Evolutionary conservation across 53 echinoderm and acorn worm species (phyloP), one percentile per base, ranked within the genome.

Genomic region (Holothuria scabra): DNA sequence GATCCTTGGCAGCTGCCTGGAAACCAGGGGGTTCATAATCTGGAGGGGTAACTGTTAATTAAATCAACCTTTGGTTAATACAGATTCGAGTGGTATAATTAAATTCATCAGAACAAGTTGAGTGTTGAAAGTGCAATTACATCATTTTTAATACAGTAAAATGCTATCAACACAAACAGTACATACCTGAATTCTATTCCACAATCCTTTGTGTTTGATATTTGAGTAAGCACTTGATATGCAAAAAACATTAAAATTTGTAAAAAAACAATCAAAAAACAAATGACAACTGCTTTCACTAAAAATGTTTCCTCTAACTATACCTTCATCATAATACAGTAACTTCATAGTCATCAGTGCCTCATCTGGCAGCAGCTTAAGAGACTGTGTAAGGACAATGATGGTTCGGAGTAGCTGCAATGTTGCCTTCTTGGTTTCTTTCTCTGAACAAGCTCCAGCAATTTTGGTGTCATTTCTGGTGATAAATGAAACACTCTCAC

Each of bases 271-370:
- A 10, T 2, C 10, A 8, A 41, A 41, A 10, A 41, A 4, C 8
- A 41, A 41, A n/a, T n/a, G n/a, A 41, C 41, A 41, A 41, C 41
- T 5, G 10, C 8, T 41, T 41, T 41, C 6, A 0, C 34, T 24
- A 38, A n/a, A 72, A 16, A 52, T 1, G 18, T 52, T 52, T 52
- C 52, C 52, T 18, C 64, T 5, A 28, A 38, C 46, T 60, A 69
- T 84, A 96, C 96, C 91, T 56, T 96, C 97, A 65, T 96, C 97
- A 84, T 94, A 96, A 78, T 94, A 96, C 24, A 94, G 87, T 13
- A 96, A 86, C 65, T 96, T 96, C 97, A 96, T 96, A 13, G 97
- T 96, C 87, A 96, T 92, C 87, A 96, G 90, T 74, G 93, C 94
- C 81, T 96, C 91, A 87, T 96, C 97, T 74, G 97, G 93, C 0